phyloP scores from a whole-genome alignment of 1,140 invertebrate species.

The Temnothorax nylanderi region DNA sequence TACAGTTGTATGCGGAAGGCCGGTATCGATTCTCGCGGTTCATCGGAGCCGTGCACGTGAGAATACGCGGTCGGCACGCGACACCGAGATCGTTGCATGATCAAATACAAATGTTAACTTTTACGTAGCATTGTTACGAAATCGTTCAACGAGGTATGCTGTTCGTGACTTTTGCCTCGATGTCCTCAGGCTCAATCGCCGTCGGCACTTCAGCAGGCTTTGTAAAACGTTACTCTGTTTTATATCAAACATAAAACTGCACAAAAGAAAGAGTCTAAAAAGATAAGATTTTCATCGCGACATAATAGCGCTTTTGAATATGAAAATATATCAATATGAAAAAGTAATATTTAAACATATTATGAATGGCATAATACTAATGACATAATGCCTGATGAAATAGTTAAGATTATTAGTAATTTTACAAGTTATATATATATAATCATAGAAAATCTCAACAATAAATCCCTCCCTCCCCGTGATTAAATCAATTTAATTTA shows the following conservation, averaged over 20 bases:
- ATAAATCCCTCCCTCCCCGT: no score
- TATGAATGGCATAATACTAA: neutral
- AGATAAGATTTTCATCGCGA: neutral
- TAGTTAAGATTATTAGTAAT: no score
- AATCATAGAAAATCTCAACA: no score
- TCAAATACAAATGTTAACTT: slow-evolving; percentile 73
- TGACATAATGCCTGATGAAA: neutral
- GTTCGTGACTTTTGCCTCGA: neutral
- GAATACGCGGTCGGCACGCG: slow-evolving; percentile 60
- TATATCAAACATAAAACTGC: neutral
- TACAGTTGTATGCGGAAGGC: slow-evolving; percentile 43
- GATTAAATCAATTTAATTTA: no score
- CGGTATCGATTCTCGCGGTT: slow-evolving; percentile 64
- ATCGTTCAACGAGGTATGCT: neutral
- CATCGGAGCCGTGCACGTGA: slow-evolving; percentile 59
- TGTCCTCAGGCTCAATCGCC: neutral
- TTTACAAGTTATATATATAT: no score
- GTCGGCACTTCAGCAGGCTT: neutral
- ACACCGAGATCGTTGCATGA: slow-evolving; percentile 65
- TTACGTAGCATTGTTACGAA: slow-evolving; percentile 55
- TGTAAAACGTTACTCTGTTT: neutral
- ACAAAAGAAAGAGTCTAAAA: neutral
- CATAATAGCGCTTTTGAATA: neutral
- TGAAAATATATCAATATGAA: neutral
- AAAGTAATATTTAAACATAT: neutral